Evolutionary conservation across 2,113 vertebrate species (phyloP), one percentile per base, ranked within the genome.

Genomic region (Upupa epops): DNA sequence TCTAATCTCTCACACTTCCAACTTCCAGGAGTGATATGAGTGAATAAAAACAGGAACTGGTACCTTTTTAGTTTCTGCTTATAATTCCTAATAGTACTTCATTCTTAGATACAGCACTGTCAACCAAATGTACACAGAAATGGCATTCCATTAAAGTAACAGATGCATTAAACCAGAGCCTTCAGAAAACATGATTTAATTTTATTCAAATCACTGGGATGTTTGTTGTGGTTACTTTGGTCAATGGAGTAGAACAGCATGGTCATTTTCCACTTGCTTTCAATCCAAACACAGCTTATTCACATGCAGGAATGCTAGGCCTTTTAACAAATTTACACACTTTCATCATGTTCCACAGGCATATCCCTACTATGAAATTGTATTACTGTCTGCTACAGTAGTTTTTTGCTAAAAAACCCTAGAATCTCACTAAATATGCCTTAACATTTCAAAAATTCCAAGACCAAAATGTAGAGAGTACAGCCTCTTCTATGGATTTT

Each of bases 391-490:
- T 55, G 45, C 74, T 66, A 70, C 91, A 89, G 32, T 14, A 28
- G 54, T 15, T 13, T 68, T 71, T 73, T 83, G 18, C n/a, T 46
- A 59, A 85, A 80, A 82, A 83, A 61, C 46, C 1, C 3, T 29
- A 31, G 3, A 51, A 83, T 94, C 25, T 63, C 77, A 78, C 70
- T 36, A 89, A 95, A 65, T 3, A 10, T 66, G 6, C 21, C 31
- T 94, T 90, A 78, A 81, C 11, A 16, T 46, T 85, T 59, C 8
- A 90, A 86, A 89, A 90, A 55, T n/a, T n/a, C n/a, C n/a, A n/a
- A n/a, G n/a, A n/a, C n/a, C n/a, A n/a, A n/a, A 63, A 77, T 26
- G 9, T 24, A 78, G 14, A 51, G 9, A 74, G 25, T 54, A 68
- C 3, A 65, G 49, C 32, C 55, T 17, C 18, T 73, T 83, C 22